phyloP scores from a whole-genome alignment of 2,797 vertebrate species.

The Crocodylus rhombifer region DNA sequence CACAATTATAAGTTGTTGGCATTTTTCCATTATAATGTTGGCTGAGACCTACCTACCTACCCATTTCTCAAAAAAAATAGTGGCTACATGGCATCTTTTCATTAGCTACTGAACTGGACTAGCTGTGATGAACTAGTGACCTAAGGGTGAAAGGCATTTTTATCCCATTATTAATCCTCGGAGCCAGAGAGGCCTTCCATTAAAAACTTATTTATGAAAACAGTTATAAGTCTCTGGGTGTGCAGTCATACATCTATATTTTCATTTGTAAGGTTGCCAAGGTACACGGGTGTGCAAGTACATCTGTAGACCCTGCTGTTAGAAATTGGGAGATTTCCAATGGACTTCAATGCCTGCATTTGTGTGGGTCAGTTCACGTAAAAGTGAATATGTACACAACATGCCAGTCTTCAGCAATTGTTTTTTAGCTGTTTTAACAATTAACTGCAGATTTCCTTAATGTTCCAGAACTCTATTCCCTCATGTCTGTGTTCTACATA shows the following conservation, averaged over 20 bases:
- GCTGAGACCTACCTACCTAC: constrained; percentile 2
- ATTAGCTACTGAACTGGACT: background rate
- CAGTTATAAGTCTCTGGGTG: background rate
- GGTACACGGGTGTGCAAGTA: background rate
- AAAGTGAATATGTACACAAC: background rate
- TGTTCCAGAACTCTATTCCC: background rate
- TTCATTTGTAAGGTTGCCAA: constrained; percentile 52
- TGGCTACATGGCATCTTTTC: constrained; percentile 13
- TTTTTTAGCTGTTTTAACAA: constrained; percentile 39
- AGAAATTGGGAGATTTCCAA: constrained; percentile 53
- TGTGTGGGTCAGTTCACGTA: background rate
- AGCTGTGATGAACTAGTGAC: constrained; percentile 20
- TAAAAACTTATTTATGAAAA: background rate
- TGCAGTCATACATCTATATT: background rate
- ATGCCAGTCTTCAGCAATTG: constrained; percentile 3
- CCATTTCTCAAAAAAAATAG: constrained; percentile 16
- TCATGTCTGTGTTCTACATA: background rate
- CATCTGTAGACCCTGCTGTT: constrained; percentile 26
- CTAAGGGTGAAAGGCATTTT: constrained; percentile 13
- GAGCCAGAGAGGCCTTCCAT: background rate
- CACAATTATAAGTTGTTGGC: background rate
- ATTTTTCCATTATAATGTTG: background rate
- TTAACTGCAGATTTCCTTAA: background rate
- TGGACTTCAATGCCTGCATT: constrained; percentile 35
- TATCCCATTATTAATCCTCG: constrained; percentile 13